Conservation (phyloP, 1,140 invertebrate genomes). For the Leptinotarsa lineolata region DNA sequence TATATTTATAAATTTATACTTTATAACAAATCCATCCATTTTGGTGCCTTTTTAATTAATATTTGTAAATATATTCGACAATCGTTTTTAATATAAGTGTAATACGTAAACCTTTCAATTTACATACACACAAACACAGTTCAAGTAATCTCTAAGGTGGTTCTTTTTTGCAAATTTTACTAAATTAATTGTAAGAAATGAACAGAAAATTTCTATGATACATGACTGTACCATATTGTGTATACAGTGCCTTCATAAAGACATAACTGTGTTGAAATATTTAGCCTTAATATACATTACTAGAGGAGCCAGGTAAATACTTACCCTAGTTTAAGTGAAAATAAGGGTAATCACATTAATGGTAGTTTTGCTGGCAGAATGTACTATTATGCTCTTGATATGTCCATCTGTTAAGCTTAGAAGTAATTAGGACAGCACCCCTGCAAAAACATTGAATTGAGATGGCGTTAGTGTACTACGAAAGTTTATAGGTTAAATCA, state of each 20-base stretch:
- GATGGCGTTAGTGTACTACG: too few species aligned
- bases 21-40: constrained; percentile 28
- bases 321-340: not conserved
- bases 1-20: constrained; percentile 16
- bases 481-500: too few species aligned
- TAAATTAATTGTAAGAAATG: not conserved
- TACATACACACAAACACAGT: not conserved
- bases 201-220: not conserved
- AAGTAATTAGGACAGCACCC: too few species aligned
- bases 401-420: too few species aligned
- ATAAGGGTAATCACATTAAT: not conserved
- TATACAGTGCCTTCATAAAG: constrained; percentile 5
- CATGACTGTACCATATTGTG: not conserved
- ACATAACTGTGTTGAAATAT: not conserved
- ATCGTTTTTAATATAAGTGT: constrained; percentile 15
- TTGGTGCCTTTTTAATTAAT: constrained; percentile 28
- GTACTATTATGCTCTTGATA: not conserved
- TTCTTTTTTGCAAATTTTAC: not conserved
- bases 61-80: constrained; percentile 20
- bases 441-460: too few species aligned
- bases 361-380: not conserved
- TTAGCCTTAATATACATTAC: not conserved
- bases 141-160: not conserved
- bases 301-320: not conserved
- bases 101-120: not conserved